Evolutionary conservation across 2,888 invertebrate species (phyloP), one percentile per base, ranked within the genome.

Genomic region (Leptothorax acervorum): DNA sequence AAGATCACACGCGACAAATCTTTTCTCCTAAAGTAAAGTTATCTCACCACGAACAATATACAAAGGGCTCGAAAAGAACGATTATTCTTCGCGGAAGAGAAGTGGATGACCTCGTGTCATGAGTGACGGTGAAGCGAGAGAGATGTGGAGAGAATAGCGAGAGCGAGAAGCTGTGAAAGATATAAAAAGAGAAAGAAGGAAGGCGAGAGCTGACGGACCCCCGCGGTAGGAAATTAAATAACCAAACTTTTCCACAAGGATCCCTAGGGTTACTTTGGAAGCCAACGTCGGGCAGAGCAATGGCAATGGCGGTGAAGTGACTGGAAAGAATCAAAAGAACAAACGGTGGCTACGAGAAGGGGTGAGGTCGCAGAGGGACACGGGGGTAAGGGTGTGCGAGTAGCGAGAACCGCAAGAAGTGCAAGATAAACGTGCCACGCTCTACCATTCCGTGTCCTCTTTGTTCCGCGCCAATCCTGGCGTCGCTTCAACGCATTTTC

Each of bases 401-500:
- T 63, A 83, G 63, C 83, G 86, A 87, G 84, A 71, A 81, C 86
- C 60, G 90, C 87, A 92, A 93, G 92, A 93, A 93, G 92, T 92
- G 91, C 86, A 94, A 94, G 93, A 94, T 93, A 94, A 94, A 94
- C 94, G 94, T 93, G 93, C 93, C 92, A 91, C 88, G 88, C 89
- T 87, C 91, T 88, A 90, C 92, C 92, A 92, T 93, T 93, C 92
- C 91, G 89, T 89, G 86, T 89, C 87, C 88, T 87, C 88, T 92
- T 91, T 91, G 90, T 89, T 90, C 90, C 83, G 86, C 83, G 90
- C 88, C 85, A 84, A 84, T 90, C 89, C 93, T 93, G 93, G 93
- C 93, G 91, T 89, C 87, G 91, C 91, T 91, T 92, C 93, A 91
- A 92, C 91, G 90, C 93, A 93, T 92, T 93, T 92, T 91, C 85